Conservation (phyloP, 2,888 invertebrate species). For the Acanthosepion esculentum region DNA sequence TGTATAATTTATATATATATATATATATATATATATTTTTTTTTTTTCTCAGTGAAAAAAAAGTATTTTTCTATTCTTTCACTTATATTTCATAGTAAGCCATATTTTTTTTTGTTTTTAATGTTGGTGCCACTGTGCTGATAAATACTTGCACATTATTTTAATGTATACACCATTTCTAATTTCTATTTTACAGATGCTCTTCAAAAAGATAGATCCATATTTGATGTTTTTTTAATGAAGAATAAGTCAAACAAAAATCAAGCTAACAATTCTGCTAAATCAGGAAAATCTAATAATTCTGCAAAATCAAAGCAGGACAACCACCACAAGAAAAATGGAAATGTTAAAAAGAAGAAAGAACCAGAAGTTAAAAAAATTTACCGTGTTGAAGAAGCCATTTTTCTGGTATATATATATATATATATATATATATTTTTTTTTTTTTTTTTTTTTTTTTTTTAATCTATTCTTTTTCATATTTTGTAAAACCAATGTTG, state of each 20-base stretch:
- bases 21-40: too few species aligned
- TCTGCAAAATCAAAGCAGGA: slow-evolving; percentile 38
- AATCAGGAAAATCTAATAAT: neutral
- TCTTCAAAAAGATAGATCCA: neutral
- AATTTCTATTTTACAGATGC: neutral
- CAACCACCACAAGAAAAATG: slow-evolving; percentile 52
- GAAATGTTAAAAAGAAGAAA: slow-evolving; percentile 53
- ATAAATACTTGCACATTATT: neutral
- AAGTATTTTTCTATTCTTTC: too few species aligned
- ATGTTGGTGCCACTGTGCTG: too few species aligned
- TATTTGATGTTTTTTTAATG: slow-evolving; percentile 37
- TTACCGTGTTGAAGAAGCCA: slow-evolving; percentile 59
- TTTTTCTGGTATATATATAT: slow-evolving; percentile 60
- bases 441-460: too few species aligned
- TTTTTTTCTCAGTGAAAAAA: too few species aligned
- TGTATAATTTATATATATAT: too few species aligned
- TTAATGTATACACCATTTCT: neutral
- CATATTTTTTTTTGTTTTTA: too few species aligned
- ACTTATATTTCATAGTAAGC: too few species aligned
- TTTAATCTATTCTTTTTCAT: neutral
- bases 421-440: too few species aligned
- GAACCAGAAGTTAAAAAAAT: slow-evolving; percentile 53
- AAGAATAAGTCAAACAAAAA: slow-evolving; percentile 41
- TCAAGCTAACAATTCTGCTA: neutral
- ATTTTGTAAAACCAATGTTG: neutral